Evolutionary conservation across 2,113 vertebrate species (phyloP).

Genomic region (Cyprinus carpio): DNA sequence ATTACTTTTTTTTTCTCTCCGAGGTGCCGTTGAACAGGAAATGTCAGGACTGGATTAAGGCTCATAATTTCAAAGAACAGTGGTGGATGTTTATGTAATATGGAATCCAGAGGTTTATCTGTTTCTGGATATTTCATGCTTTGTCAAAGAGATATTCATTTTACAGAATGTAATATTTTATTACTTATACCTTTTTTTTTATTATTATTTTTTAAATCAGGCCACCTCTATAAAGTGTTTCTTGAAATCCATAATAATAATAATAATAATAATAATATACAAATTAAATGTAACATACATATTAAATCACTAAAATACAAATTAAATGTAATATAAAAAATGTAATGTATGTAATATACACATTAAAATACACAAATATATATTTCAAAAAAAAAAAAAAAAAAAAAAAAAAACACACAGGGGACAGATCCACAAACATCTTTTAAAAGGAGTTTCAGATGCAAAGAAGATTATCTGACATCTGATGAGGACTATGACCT

Average conservation of each 20-base stretch:
- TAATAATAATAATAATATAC: no score
- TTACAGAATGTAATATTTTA: not conserved
- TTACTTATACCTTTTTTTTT: not conserved
- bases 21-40: not conserved
- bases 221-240: no score
- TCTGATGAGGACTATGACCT: no score
- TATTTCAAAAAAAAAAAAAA: not conserved
- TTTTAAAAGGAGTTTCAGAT: not conserved
- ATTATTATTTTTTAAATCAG: no score
- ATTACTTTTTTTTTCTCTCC: not conserved
- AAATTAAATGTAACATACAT: no score
- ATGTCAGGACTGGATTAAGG: conserved; percentile 4
- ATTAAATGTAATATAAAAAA: no score
- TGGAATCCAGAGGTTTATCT: not conserved
- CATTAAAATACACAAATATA: not conserved
- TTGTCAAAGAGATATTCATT: not conserved
- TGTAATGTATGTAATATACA: not conserved
- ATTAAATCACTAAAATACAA: no score
- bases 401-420: not conserved
- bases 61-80: not conserved
- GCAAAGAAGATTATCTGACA: not conserved
- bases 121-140: not conserved
- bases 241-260: no score
- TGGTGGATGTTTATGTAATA: conserved; percentile 27
- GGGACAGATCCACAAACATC: not conserved